Percentiles rank a stretch among this genome's conserved stretches.
These are phyloP conservation scores for Abscondita cerata DNA, from an alignment of 2,888 invertebrate species.

Conservation along the genomic window DNA sequence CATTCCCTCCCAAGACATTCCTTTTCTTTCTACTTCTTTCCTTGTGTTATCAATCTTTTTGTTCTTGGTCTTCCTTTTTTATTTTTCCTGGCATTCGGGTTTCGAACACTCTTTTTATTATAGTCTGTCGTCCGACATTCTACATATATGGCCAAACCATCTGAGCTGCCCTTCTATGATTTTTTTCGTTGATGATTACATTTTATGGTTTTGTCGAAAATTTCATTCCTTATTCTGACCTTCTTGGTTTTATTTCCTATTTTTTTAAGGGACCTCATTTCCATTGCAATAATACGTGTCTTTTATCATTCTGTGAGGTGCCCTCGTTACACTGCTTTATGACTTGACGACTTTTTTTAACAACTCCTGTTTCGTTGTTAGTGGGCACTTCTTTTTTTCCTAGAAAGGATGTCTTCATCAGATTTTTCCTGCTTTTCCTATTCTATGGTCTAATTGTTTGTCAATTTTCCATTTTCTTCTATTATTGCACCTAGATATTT, in stretches of 20 bases:
- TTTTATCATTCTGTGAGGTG: too few relatives aligned
- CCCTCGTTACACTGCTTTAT: constrained; percentile 5
- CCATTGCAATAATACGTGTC: constrained; percentile 7
- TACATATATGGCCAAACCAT: not conserved
- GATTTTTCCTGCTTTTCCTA: constrained; percentile 6
- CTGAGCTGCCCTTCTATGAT: too few relatives aligned
- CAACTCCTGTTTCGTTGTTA: not conserved
- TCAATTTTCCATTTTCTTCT: not conserved
- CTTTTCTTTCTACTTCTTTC: constrained; percentile 6
- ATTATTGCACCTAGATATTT: not conserved
- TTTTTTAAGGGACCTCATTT: not conserved
- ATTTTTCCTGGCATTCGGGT: constrained; percentile 2
- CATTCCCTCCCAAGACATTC: too few relatives aligned
- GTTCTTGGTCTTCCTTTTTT: not conserved
- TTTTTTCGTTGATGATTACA: too few relatives aligned
- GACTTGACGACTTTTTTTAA: constrained; percentile 11
- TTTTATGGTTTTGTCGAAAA: constrained; percentile 1
- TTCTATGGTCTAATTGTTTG: not conserved
- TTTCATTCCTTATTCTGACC: constrained; percentile 1
- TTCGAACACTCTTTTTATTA: constrained; percentile 4
- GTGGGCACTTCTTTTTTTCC: constrained; percentile 2
- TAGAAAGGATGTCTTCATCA: constrained; percentile 3
- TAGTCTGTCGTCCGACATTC: constrained; percentile 1
- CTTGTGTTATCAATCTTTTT: not conserved
- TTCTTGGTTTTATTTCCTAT: not conserved